Base-by-base conservation (phyloP, 2,888 invertebrate species). In the Polydrusus tereticollis region DNA sequence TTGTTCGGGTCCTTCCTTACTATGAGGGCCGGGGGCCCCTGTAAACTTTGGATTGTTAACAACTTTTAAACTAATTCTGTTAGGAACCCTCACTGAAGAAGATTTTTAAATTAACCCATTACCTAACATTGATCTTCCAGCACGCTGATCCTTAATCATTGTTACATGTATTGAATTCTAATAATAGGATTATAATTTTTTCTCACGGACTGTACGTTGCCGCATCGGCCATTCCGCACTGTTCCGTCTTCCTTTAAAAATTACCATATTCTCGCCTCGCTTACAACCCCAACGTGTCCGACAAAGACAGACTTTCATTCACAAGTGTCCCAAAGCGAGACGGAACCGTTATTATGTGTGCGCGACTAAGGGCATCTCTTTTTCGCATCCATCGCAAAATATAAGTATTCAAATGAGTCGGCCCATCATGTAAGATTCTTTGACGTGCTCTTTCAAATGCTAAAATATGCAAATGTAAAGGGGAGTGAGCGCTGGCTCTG, bases 381-480 rank as follows among this genome's bases (percentile, higher is more conserved):
- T 45, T 71, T 66, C 50, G 71, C 50, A 43, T 71, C 76, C 74
- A 41, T 41, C 41, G 72, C 69, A 74, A 62, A 71, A 75, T 74
- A 76, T 77, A 82, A 80, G 82, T 82, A 80, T 80, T 80, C 80
- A 80, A 79, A 80, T 78, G 76, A 78, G 68, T 69, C 75, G 73
- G 76, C 76, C 78, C 83, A 82, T 64, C 75, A 77, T 41, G 59
- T 80, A 80, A 82, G 82, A 83, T 82, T 82, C 80, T 82, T 82
- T 77, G 78, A 80, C 80, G 80, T 78, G 80, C 81, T 80, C 83
- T 83, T 82, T 81, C 78, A 78, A 70, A 82, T 82, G 83, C 80
- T 83, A 84, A 85, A 85, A 84, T 84, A 85, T 84, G 84, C 81
- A 84, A 82, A 85, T 83, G 80, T 75, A 77, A 78, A 80, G 81